Conservation (phyloP, 2,113 vertebrate species). For the Agapornis roseicollis region DNA sequence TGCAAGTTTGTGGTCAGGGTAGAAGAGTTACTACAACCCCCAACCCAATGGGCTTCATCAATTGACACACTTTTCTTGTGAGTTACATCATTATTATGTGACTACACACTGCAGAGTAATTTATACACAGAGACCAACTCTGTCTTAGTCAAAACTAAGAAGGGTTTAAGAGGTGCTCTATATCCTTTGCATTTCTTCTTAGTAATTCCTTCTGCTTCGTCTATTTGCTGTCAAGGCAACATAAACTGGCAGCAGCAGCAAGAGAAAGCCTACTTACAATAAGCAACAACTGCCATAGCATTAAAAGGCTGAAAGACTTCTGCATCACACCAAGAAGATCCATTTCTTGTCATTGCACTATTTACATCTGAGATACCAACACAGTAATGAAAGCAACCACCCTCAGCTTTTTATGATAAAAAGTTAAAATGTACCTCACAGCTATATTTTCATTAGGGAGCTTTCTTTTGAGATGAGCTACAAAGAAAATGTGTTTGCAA, state of each 20-base stretch:
- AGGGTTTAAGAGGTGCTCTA: not conserved
- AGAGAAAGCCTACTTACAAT: not conserved
- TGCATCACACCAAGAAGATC: not conserved
- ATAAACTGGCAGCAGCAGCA: not conserved
- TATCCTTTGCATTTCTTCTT: not conserved
- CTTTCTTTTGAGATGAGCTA: not conserved
- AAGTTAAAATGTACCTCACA: too few species aligned
- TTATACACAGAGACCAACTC: not conserved
- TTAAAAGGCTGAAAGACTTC: not conserved
- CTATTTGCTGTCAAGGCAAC: slow-evolving; percentile 15
- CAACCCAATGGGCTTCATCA: not conserved
- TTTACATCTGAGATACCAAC: accelerated
- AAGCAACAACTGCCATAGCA: not conserved
- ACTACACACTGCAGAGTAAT: not conserved
- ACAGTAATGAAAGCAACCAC: accelerated
- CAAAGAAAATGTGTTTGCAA: not conserved
- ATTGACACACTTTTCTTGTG: accelerated
- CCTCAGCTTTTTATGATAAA: not conserved
- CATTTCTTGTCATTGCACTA: not conserved
- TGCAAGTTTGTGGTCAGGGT: not conserved
- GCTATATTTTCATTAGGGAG: not conserved
- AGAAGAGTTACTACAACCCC: not conserved
- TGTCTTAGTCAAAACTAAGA: not conserved
- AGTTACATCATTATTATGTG: not conserved
- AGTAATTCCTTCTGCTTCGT: not conserved